Conservation (phyloP, 2,797 vertebrate species). For the Rachycentron canadum region DNA sequence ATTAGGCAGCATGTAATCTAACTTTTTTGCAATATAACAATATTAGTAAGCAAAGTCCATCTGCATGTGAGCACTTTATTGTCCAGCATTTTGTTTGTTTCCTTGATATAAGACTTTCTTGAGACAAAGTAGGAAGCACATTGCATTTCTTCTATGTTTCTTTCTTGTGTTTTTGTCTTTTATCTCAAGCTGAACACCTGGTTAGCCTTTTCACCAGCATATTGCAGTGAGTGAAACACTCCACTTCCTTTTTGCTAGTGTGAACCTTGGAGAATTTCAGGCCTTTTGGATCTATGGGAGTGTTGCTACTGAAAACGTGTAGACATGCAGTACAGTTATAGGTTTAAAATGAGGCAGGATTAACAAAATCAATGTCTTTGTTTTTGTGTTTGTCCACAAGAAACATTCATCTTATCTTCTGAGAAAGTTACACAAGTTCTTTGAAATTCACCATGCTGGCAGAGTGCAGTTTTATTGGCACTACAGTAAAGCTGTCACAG, state of each 20-base stretch:
- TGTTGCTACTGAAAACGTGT: slow-evolving; percentile 33
- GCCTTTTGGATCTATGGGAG: slow-evolving; percentile 58
- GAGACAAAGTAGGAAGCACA: slow-evolving; percentile 66
- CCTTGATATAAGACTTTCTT: slow-evolving; percentile 54
- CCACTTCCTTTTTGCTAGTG: slow-evolving; percentile 68
- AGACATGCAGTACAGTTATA: slow-evolving; percentile 11
- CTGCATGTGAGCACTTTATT: slow-evolving; percentile 84
- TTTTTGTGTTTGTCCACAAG: slow-evolving; percentile 59
- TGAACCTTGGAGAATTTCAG: slow-evolving; percentile 60
- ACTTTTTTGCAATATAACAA: slow-evolving; percentile 63
- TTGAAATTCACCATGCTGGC: slow-evolving; percentile 36
- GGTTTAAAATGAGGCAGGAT: slow-evolving; percentile 37
- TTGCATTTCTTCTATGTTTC: slow-evolving; percentile 57
- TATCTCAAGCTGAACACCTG: slow-evolving; percentile 79
- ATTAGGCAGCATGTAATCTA: slow-evolving; percentile 62
- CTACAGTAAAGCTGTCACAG: slow-evolving; percentile 43
- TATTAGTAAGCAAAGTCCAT: slow-evolving; percentile 65
- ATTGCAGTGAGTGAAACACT: slow-evolving; percentile 75
- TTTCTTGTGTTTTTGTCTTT: slow-evolving; percentile 41
- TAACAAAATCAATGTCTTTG: slow-evolving; percentile 59
- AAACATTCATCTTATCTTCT: slow-evolving; percentile 59
- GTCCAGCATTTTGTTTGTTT: slow-evolving; percentile 62
- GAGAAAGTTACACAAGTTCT: slow-evolving; percentile 47
- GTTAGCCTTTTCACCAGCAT: slow-evolving; percentile 85
- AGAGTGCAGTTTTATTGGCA: slow-evolving; percentile 49